Base-by-base conservation (phyloP, 2,797 vertebrate genomes). In the Pyrocephalus nanus region DNA sequence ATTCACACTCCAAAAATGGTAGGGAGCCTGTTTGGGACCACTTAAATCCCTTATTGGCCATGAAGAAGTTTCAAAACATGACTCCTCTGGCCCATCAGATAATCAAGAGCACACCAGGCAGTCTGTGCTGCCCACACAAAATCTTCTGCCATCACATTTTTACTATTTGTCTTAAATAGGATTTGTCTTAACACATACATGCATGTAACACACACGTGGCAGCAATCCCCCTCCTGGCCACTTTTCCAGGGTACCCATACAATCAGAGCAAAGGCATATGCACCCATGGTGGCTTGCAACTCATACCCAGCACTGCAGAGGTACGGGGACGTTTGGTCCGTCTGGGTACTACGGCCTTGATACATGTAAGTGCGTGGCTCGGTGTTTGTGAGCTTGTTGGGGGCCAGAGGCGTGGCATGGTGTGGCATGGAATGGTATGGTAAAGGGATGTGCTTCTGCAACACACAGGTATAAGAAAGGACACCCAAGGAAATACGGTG, bases 271-370 rank as follows among this genome's bases (percentile, higher is more conserved):
- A 74, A 54, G 47, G 15, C 8, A 6, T 12, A 9, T 4, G 53
- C 16, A 57, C 13, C 30, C 10, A 1, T 0, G 48, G 30, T 43
- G 25, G 40, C 30, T 38, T 0, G 0, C 1, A 23, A 3, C 1
- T 30, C 42, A 7, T 40, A 43, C 13, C 27, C 15, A 15, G 54
- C 42, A 32, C 10, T 26, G 75, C 15, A 53, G 16, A 42, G 8
- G 21, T 19, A 77, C 5, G 17, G 23, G 25, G 11, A 8, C 1
- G 0, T 15, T 42, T 60, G 40, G 17, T 38, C 12, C 78, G 61
- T 12, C 38, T 50, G 58, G 15, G 32, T 47, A 9, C 15, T 65
- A 25, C 43, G 70, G 60, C 48, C 57, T 90, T 34, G 30, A 19
- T 9, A 22, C 0, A 5, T 23, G 2, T 10, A 43, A 51, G 27